phyloP scores from a whole-genome alignment of 2,888 invertebrate genomes.

The Drosophila mulleri region DNA sequence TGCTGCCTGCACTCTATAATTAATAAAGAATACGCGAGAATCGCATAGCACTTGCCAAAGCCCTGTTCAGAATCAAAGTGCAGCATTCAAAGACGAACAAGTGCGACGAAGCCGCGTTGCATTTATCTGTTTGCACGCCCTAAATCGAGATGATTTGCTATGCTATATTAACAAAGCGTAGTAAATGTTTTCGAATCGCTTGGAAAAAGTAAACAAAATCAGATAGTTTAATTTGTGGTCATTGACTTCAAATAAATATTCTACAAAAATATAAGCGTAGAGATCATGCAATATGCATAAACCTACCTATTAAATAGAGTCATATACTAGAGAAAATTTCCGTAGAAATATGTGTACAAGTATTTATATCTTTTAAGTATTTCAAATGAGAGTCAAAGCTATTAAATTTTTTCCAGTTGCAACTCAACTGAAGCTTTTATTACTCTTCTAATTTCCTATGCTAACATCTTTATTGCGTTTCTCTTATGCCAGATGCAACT shows the following conservation, averaged over 20 bases:
- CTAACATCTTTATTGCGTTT: neutral
- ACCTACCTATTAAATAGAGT: neutral
- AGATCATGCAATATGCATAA: neutral
- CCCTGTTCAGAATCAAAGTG: conserved; percentile 24
- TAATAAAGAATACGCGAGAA: conserved; percentile 2
- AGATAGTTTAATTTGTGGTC: neutral
- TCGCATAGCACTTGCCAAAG: neutral
- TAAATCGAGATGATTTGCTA: neutral
- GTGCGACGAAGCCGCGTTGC: neutral
- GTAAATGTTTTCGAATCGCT: neutral
- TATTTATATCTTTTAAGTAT: no score
- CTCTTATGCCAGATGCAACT: neutral
- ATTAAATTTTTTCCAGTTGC: neutral
- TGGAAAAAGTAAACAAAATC: neutral
- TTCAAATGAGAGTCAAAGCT: no score
- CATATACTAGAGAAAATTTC: neutral
- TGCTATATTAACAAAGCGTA: neutral
- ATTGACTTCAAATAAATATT: neutral
- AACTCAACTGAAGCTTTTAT: neutral
- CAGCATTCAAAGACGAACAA: conserved; percentile 10
- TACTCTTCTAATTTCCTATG: neutral
- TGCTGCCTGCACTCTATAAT: neutral
- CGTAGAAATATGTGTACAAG: neutral
- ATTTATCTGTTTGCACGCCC: conserved; percentile 2
- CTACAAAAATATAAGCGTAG: neutral